phyloP scores from a whole-genome alignment of 1,140 invertebrate genomes.

The Planococcus citri region DNA sequence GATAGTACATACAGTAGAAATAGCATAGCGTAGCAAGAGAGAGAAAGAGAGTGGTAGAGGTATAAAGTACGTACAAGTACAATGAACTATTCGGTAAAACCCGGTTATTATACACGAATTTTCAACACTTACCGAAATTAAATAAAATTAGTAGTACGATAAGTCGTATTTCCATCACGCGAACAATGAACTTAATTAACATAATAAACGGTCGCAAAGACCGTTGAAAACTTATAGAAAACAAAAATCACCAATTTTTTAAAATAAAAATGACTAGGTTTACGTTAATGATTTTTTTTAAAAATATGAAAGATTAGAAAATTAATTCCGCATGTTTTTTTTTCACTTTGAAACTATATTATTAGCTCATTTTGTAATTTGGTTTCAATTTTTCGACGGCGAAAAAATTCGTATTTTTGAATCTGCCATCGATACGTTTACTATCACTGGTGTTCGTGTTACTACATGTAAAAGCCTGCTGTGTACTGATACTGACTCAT shows the following conservation, averaged over 20 bases:
- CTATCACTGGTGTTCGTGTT: background rate
- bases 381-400: background rate
- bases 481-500: background rate
- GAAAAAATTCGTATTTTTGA: background rate
- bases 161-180: background rate
- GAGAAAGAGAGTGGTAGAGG: background rate
- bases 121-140: constrained; percentile 1
- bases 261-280: too few species aligned
- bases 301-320: too few species aligned
- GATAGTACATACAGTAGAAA: too few species aligned
- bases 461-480: too few species aligned
- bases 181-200: background rate
- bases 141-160: background rate
- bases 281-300: too few species aligned
- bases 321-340: too few species aligned
- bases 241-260: too few species aligned
- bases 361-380: background rate
- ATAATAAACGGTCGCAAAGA: background rate
- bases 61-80: background rate
- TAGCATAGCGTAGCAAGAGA: too few species aligned
- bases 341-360: too few species aligned
- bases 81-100: background rate
- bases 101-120: background rate
- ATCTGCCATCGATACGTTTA: background rate
- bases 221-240: too few species aligned